Evolutionary conservation across 2,888 invertebrate species (phyloP).

Genomic region (Odontomyia ornata): DNA sequence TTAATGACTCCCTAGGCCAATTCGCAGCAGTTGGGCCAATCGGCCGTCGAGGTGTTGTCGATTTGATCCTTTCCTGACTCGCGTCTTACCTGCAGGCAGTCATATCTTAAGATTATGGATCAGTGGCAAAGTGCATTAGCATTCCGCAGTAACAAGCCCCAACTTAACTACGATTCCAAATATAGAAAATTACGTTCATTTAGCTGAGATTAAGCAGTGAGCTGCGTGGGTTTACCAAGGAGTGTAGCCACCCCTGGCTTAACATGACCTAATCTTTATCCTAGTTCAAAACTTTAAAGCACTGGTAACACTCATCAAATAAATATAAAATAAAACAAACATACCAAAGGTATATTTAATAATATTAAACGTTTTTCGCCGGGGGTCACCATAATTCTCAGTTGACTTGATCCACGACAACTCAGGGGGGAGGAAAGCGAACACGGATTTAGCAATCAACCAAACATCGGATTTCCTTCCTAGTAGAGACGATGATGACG

Average conservation of each 20-base stretch:
- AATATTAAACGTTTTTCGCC: background rate
- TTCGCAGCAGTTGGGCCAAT: background rate
- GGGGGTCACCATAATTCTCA: slow-evolving; percentile 11
- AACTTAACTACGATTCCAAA: too few species aligned
- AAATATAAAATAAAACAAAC: background rate
- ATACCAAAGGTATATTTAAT: background rate
- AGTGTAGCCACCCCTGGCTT: background rate
- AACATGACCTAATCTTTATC: background rate
- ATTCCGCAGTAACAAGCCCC: too few species aligned
- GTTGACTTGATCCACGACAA: slow-evolving; percentile 9
- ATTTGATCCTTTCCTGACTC: background rate
- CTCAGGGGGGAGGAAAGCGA: background rate
- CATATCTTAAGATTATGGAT: background rate
- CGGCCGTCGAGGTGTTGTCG: background rate
- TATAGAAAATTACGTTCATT: background rate
- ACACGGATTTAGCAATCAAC: background rate
- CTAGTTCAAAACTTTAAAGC: background rate
- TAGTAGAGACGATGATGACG: background rate
- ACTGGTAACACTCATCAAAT: background rate
- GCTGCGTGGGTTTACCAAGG: background rate
- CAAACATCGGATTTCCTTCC: slow-evolving; percentile 10
- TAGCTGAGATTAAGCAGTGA: background rate
- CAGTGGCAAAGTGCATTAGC: too few species aligned
- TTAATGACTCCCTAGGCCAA: background rate
- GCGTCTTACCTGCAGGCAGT: background rate